Conservation (phyloP, 2,888 invertebrate genomes). For the Flexamia atlantica region DNA sequence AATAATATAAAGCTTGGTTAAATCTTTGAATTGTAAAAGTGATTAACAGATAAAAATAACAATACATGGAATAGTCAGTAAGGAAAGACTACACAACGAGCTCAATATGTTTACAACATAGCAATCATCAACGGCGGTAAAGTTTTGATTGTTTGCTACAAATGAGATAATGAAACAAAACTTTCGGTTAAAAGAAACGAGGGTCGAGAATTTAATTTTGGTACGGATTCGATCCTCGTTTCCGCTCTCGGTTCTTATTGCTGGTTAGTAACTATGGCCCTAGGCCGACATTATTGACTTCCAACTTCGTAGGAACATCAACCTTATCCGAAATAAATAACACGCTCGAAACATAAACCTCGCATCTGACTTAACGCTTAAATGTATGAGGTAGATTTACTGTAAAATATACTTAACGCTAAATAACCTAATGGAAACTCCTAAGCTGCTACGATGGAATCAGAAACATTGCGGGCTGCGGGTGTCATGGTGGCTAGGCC, state of each 20-base stretch:
- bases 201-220: slow-evolving; percentile 9
- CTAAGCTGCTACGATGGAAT: slow-evolving; percentile 58
- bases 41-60: slow-evolving; percentile 36
- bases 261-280: slow-evolving; percentile 43
- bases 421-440: slow-evolving; percentile 61
- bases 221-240: slow-evolving; percentile 32
- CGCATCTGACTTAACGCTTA: slow-evolving; percentile 35
- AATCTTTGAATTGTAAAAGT: slow-evolving; percentile 39
- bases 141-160: slow-evolving; percentile 41
- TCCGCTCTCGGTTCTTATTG: slow-evolving; percentile 10
- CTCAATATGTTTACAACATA: background rate
- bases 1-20: slow-evolving; percentile 36
- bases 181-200: background rate
- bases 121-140: background rate
- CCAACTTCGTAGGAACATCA: slow-evolving; percentile 56
- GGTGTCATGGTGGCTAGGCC: slow-evolving; percentile 45
- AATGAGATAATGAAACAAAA: background rate
- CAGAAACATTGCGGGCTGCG: slow-evolving; percentile 14
- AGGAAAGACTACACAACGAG: slow-evolving; percentile 48
- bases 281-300: slow-evolving; percentile 46
- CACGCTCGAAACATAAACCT: slow-evolving; percentile 28
- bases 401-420: slow-evolving; percentile 55
- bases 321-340: slow-evolving; percentile 49
- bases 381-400: slow-evolving; percentile 61
- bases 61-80: slow-evolving; percentile 36